Evolutionary conservation across 2,888 invertebrate species (phyloP).

Genomic region (Agapostemon virescens): DNA sequence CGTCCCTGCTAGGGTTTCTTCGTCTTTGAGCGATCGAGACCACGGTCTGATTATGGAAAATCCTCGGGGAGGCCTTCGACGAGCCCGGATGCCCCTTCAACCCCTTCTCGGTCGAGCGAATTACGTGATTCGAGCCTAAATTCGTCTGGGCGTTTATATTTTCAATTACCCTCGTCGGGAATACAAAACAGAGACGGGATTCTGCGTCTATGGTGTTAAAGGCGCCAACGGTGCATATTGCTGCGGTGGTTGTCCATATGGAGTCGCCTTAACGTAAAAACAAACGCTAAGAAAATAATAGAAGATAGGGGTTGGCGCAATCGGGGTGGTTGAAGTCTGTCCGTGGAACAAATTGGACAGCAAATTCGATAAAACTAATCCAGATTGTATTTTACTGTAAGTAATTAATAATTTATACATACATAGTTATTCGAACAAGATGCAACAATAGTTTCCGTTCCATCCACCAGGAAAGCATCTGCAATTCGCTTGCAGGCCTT

Average conservation of each 20-base stretch:
- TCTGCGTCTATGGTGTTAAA: not conserved
- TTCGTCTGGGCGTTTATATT: not conserved
- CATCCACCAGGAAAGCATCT: not conserved
- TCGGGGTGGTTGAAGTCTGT: no score
- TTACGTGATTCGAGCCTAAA: not conserved
- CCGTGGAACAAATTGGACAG: no score
- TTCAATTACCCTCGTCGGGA: not conserved
- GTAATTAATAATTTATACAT: no score
- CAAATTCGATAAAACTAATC: no score
- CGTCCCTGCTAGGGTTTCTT: conserved; percentile 39
- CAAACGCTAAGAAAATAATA: no score
- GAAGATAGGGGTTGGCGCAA: no score
- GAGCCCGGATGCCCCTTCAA: not conserved
- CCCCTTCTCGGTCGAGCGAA: not conserved
- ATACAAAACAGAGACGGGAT: not conserved
- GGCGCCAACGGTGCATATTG: no score
- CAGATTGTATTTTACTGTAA: no score
- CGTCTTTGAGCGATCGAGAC: conserved; percentile 30
- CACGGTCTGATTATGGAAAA: not conserved
- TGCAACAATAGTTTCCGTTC: no score
- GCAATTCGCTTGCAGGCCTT: not conserved
- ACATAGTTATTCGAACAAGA: no score
- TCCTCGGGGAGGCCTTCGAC: not conserved
- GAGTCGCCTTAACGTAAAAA: no score
- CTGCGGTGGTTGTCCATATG: no score